These are phyloP conservation scores for Trissolcus basalis DNA, from an alignment of 1,140 invertebrate genomes.

Conservation along the genomic window DNA sequence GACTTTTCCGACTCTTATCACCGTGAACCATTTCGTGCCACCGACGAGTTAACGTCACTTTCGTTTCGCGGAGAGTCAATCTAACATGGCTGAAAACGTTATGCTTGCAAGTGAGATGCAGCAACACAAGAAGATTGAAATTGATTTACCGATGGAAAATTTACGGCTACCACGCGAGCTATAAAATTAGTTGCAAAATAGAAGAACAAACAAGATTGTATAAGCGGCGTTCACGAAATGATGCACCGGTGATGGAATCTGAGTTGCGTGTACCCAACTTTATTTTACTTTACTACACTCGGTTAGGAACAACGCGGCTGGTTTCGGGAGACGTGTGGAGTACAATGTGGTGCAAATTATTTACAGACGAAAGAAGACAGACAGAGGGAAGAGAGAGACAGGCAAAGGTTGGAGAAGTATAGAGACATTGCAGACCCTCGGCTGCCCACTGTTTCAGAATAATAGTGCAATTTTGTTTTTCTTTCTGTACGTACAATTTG, in stretches of 20 bases:
- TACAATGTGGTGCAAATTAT: constrained; percentile 65
- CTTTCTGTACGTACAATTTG: background rate
- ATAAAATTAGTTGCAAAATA: constrained; percentile 7
- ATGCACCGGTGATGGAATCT: constrained; percentile 34
- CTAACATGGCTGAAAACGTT: no score
- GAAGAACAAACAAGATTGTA: background rate
- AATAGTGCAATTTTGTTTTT: constrained; percentile 32
- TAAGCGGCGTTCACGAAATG: constrained; percentile 16
- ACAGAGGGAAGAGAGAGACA: constrained; percentile 39
- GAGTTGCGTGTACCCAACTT: constrained; percentile 56
- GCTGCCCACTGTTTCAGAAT: constrained; percentile 65
- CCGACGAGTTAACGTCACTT: background rate
- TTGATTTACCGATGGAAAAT: no score
- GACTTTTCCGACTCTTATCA: constrained; percentile 27
- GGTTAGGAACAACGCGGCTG: constrained; percentile 66
- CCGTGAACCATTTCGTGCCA: constrained; percentile 9
- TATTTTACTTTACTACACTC: constrained; percentile 58
- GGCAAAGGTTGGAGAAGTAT: constrained; percentile 26
- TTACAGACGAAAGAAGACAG: constrained; percentile 60
- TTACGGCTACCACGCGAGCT: no score
- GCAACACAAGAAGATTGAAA: no score
- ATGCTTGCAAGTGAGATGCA: no score
- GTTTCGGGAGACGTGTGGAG: constrained; percentile 61
- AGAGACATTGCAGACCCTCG: constrained; percentile 59
- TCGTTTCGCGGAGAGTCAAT: no score